A percentile compares a stretch with the other conserved stretches of the same genome.
These are phyloP conservation scores for Amblyopsis hoosieri DNA, from an alignment of 2,797 vertebrate genomes.

Conservation along the genomic window DNA sequence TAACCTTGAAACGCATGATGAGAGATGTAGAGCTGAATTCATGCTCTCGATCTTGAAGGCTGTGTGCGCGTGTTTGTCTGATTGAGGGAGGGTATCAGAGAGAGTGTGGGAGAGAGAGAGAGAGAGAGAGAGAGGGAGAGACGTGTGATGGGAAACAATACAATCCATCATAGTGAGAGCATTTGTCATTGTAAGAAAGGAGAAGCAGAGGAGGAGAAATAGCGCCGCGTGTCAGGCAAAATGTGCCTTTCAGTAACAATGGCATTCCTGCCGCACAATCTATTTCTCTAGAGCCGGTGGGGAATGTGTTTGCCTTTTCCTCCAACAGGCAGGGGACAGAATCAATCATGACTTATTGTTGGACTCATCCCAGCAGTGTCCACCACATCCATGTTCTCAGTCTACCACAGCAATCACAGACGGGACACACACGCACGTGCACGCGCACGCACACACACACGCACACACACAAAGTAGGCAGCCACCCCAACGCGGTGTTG, in stretches of 20 bases:
- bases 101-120: conserved; percentile 33
- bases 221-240: conserved; percentile 63
- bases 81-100: conserved; percentile 29
- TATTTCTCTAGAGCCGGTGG: conserved; percentile 58
- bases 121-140: conserved; percentile 27
- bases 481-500: too few species aligned
- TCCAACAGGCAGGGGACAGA: conserved; percentile 67
- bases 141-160: conserved; percentile 59
- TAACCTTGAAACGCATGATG: conserved; percentile 27
- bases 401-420: conserved; percentile 51
- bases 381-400: conserved; percentile 60
- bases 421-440: conserved; percentile 39
- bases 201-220: conserved; percentile 57
- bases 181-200: conserved; percentile 58
- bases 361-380: conserved; percentile 64
- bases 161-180: conserved; percentile 59
- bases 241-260: conserved; percentile 71
- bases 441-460: conserved; percentile 3
- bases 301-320: conserved; percentile 61
- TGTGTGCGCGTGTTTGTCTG: conserved; percentile 31
- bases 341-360: conserved; percentile 75
- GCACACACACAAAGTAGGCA: not conserved
- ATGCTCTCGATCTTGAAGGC: conserved; percentile 6
- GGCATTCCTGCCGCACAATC: conserved; percentile 62
- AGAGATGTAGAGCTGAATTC: conserved; percentile 12